Evolutionary conservation across 2,888 invertebrate species (phyloP), one percentile per base, ranked within the genome.

Genomic region (Heteropelma amictum): DNA sequence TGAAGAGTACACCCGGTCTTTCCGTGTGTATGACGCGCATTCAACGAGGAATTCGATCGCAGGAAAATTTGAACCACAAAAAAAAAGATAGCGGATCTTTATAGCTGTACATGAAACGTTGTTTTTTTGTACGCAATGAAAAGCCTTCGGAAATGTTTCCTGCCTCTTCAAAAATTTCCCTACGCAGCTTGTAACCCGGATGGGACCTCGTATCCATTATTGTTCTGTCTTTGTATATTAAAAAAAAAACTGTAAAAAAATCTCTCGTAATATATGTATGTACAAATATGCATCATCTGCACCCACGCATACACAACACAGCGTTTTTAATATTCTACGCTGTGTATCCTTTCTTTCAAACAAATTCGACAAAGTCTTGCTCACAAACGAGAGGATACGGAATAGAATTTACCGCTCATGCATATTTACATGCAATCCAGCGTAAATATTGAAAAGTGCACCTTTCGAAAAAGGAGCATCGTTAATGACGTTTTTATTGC

Each of bases 121-220:
- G 38, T 38, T 38, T 30, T 4, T 33, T 40, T 35, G 10, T 47
- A 12, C 23, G 28, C 45, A 12, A 33, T 35, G 28, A 21, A 21
- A 28, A 26, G 12, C 1, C 17, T 51, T 68, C 56, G 71, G 33
- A 71, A 63, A 71, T 72, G 61, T 64, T 76, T 76, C 76, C 76
- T 68, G 76, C 45, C 68, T 56, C 61, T 71, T 63, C 35, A 56
- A 45, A 17, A 38, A 58, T 21, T 45, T 10, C 38, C 51, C 33
- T 23, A 8, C 14, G 19, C 26, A 6, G 42, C 49, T 53, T 54
- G 17, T 40, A 60, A 51, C 60, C 33, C 65, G 64, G 35, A 38
- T 10, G 19, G 26, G 30, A 5, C 19, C 21, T n/a, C 8, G 7
- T 3, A 28, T 6, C 12, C 26, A 7, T 38, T 38, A 49, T 67